These are phyloP conservation scores for Drosophila mimica DNA, from an alignment of 2,888 invertebrate species.

Conservation along the genomic window DNA sequence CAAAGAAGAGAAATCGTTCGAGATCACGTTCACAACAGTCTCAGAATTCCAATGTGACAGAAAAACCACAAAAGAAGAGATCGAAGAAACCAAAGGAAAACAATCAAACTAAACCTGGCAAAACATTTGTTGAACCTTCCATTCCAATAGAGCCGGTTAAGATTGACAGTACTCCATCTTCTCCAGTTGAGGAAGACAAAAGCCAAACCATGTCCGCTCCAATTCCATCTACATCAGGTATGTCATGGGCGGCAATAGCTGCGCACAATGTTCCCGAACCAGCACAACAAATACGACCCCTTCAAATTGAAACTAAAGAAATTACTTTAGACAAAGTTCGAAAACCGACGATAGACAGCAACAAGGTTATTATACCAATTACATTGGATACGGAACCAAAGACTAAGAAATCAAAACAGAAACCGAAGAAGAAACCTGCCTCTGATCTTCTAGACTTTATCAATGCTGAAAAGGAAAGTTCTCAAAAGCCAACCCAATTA, in stretches of 20 bases:
- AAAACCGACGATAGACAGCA: slow-evolving; percentile 28
- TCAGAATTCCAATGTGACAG: slow-evolving; percentile 74
- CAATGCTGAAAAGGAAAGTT: slow-evolving; percentile 59
- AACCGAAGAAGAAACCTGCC: slow-evolving; percentile 57
- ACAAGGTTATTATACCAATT: slow-evolving; percentile 53
- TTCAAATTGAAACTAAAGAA: slow-evolving; percentile 48
- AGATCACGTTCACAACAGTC: slow-evolving; percentile 86
- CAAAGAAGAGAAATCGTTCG: slow-evolving; percentile 86
- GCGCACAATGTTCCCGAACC: slow-evolving; percentile 81
- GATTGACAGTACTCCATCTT: not conserved
- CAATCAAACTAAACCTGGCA: slow-evolving; percentile 2
- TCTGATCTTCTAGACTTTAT: slow-evolving; percentile 59
- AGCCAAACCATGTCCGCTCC: slow-evolving; percentile 11
- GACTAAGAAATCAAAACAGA: slow-evolving; percentile 70
- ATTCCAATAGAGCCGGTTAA: slow-evolving; percentile 2
- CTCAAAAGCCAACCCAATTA: slow-evolving; percentile 8
- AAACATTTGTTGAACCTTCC: slow-evolving; percentile 5
- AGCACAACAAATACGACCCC: slow-evolving; percentile 71
- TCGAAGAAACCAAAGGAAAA: slow-evolving; percentile 61
- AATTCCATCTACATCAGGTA: slow-evolving; percentile 53
- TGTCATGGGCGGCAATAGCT: slow-evolving; percentile 81
- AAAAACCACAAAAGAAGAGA: slow-evolving; percentile 85
- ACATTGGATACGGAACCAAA: slow-evolving; percentile 63
- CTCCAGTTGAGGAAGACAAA: slow-evolving; percentile 1
- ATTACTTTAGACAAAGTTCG: slow-evolving; percentile 21